Base-by-base conservation (phyloP, 64 coral and sea anemone species). In the Montipora capricornis region DNA sequence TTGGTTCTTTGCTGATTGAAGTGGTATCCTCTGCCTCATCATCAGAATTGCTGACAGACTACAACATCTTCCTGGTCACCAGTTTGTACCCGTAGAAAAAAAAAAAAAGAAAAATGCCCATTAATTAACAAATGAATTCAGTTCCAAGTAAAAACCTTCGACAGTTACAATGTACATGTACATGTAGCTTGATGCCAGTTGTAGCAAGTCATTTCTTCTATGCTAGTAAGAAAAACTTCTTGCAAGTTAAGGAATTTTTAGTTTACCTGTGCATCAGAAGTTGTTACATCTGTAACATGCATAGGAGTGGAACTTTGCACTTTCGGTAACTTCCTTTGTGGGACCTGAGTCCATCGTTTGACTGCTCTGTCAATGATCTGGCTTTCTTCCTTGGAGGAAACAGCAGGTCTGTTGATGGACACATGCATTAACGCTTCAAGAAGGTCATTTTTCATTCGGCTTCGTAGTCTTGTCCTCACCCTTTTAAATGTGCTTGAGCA, bases 341-440 rank as follows among this genome's bases (percentile, higher is more conserved):
- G n/a, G 71, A 74, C 71, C 71, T 74, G 19, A 74, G 5, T 74
- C 71, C 71, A 74, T 74, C 0, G 71, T 74, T 74, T 74, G 6
- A 74, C 71, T 22, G 71, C 71, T 74, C n/a, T 74, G 71, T 74
- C n/a, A 74, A 74, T 74, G 71, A 74, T 74, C 17, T 29, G 8
- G 71, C 71, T 74, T 74, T 26, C 71, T 29, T 74, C 20, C 26
- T 74, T 74, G 71, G 71, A 74, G n/a, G 76, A 49, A 50, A 78
- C 76, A 78, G 76, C 76, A 44, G 44, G 76, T 47, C 76, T 44
- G 48, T 78, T 78, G 76, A 78, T 78, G 3, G 47, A 78, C 45
- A 49, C 76, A 78, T 78, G 76, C 76, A 57, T 57, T 57, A 57
- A 57, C 3, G 6, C 11, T 11, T 57, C 53, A 57, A 57, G 53